These are phyloP conservation scores for Oedothorax gibbosus DNA, from an alignment of 1,140 invertebrate species.

Conservation along the genomic window DNA sequence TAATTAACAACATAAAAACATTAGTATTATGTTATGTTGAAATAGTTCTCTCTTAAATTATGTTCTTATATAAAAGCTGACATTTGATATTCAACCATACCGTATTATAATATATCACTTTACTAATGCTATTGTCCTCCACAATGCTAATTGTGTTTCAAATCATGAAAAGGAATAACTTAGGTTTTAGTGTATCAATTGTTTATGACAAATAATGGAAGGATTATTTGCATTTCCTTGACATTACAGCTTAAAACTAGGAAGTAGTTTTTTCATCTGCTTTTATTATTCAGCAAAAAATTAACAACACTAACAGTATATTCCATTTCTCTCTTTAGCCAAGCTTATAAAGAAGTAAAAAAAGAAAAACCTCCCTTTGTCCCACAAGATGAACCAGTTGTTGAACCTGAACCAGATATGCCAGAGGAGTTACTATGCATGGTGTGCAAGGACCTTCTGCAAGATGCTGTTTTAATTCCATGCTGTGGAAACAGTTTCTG, in stretches of 20 bases:
- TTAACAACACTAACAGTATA: background rate
- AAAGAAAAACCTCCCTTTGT: constrained; percentile 76
- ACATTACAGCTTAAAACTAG: background rate
- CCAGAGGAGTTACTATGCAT: constrained; percentile 91
- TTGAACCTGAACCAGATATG: constrained; percentile 76
- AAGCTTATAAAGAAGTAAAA: constrained; percentile 82
- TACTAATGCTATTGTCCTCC: too few relatives aligned
- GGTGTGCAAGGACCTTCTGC: constrained; percentile 92
- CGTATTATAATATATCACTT: too few relatives aligned
- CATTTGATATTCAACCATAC: too few relatives aligned
- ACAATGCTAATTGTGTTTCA: too few relatives aligned
- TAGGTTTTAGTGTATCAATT: too few relatives aligned
- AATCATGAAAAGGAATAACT: too few relatives aligned
- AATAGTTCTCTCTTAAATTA: too few relatives aligned
- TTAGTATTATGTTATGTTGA: too few relatives aligned
- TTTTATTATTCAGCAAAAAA: background rate
- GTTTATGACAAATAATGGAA: too few relatives aligned
- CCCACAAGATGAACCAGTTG: constrained; percentile 70
- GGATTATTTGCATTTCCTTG: constrained; percentile 1
- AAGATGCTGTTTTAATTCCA: constrained; percentile 95
- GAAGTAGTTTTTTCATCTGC: background rate
- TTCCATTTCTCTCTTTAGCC: constrained; percentile 70
- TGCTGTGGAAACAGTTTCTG: constrained; percentile 98
- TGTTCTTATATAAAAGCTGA: too few relatives aligned
- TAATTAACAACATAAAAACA: too few relatives aligned